Evolutionary conservation across 2,797 vertebrate species (phyloP), one percentile per base, ranked within the genome.

Genomic region (Bovichtus diacanthus): DNA sequence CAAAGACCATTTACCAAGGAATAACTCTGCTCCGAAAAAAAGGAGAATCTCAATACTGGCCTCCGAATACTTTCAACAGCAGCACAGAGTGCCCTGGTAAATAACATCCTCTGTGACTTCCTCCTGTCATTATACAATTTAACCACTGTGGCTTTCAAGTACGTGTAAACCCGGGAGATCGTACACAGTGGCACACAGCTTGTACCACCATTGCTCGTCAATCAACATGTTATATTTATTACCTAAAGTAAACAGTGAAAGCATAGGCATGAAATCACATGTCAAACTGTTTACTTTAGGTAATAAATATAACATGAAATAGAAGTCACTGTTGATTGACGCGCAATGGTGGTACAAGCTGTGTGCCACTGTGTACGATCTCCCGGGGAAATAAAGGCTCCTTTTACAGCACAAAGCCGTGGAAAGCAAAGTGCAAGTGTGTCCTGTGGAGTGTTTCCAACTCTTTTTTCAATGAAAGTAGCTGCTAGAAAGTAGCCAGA

Each of bases 301-400:
- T 25, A n/a, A 60, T 61, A 46, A 46, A 66, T 31, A 27, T 2
- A 59, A 36, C 53, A 25, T n/a, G 34, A 18, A 39, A 54, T 60
- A 54, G n/a, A 44, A n/a, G 21, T 47, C 34, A n/a, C 44, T 58
- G 51, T 6, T 77, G 64, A 38, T 49, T 36, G 68, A 63, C 41
- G 25, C n/a, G n/a, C n/a, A n/a, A n/a, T n/a, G n/a, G n/a, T n/a
- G n/a, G n/a, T n/a, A n/a, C n/a, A n/a, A n/a, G n/a, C n/a, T n/a
- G n/a, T n/a, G n/a, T n/a, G n/a, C n/a, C n/a, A n/a, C n/a, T n/a
- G n/a, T n/a, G n/a, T n/a, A n/a, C n/a, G n/a, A n/a, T n/a, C n/a
- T n/a, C n/a, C n/a, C n/a, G n/a, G n/a, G n/a, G n/a, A n/a, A n/a
- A n/a, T n/a, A n/a, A n/a, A n/a, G n/a, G n/a, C n/a, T n/a, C n/a